Conservation (phyloP, 2,888 invertebrate genomes). For the Carabus problematicus region DNA sequence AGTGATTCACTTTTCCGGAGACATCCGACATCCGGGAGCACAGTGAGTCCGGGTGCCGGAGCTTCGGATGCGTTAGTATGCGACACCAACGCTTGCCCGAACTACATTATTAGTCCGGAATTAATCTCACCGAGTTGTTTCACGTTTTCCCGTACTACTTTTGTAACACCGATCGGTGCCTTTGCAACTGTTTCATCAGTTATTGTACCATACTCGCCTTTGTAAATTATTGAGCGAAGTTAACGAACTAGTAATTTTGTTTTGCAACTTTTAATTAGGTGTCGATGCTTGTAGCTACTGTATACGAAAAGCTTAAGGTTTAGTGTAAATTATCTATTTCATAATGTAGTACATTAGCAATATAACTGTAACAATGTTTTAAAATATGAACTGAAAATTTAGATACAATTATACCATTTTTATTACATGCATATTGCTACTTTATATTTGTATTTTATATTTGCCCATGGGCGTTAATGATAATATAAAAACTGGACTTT, state of each 20-base stretch:
- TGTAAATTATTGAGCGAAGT: constrained; percentile 27
- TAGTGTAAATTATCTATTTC: too few relatives aligned
- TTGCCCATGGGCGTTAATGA: too few relatives aligned
- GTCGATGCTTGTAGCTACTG: too few relatives aligned
- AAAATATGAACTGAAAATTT: too few relatives aligned
- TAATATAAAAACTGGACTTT: too few relatives aligned
- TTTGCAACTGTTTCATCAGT: constrained; percentile 24
- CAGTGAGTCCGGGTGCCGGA: constrained; percentile 2
- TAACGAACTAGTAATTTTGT: constrained; percentile 34
- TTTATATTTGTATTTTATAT: too few relatives aligned
- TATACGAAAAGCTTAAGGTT: too few relatives aligned
- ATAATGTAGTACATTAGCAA: too few relatives aligned
- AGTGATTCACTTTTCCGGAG: constrained; percentile 7
- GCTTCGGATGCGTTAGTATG: constrained; percentile 27
- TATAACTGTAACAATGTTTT: too few relatives aligned
- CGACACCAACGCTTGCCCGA: constrained; percentile 7
- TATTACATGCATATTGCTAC: too few relatives aligned
- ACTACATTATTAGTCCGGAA: constrained; percentile 29
- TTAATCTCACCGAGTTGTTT: constrained; percentile 30
- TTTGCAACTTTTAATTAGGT: constrained; percentile 2
- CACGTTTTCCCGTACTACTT: constrained; percentile 29
- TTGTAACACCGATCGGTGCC: constrained; percentile 12
- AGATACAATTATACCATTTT: too few relatives aligned
- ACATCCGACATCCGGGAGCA: constrained; percentile 14
- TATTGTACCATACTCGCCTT: constrained; percentile 21